Evolutionary conservation across 2,797 vertebrate species (phyloP), one percentile per base, ranked within the genome.

Genomic region (Amblyopsis hoosieri): DNA sequence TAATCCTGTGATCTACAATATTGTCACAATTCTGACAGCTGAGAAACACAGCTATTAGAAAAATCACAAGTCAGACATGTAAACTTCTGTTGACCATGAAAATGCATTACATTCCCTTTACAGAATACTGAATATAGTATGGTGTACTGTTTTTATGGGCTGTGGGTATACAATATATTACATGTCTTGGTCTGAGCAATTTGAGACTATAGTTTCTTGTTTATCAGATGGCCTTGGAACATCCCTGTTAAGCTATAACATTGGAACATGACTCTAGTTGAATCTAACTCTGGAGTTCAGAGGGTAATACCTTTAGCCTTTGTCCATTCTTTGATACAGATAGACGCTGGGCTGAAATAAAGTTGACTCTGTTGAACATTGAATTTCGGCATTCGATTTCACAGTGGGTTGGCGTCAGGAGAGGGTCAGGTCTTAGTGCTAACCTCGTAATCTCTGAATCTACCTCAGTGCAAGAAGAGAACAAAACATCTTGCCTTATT

Each of bases 281-380:
- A 64, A 57, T 64, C 49, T 56, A 64, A 57, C 52, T 12, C 53
- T n/a, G 14, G 45, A 51, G 74, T 71, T 80, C 84, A 79, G 60
- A 79, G 75, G 75, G 83, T 56, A 80, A 71, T 64, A 60, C 56
- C 61, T 15, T 54, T 45, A 46, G 51, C 15, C 58, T 79, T 66
- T 71, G 58, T 63, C 58, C 50, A 55, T 61, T 64, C 33, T 37
- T 37, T 61, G 57, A 69, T 62, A 70, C 69, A 85, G 58, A 72
- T 79, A 50, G 67, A 72, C 67, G 62, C 54, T 54, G 47, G 50
- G 62, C 61, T 47, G 64, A 72, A 67, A 71, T 57, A 23, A 72
- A 68, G 50, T 62, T 4, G 12, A 57, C 45, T 49, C 76, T 66
- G 53, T 54, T 37, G 37, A 37, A 37, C 9, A 9, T 60, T 42